Evolutionary conservation across 2,113 vertebrate species (phyloP), one percentile per base, ranked within the genome.

Genomic region (Pluvialis apricaria): DNA sequence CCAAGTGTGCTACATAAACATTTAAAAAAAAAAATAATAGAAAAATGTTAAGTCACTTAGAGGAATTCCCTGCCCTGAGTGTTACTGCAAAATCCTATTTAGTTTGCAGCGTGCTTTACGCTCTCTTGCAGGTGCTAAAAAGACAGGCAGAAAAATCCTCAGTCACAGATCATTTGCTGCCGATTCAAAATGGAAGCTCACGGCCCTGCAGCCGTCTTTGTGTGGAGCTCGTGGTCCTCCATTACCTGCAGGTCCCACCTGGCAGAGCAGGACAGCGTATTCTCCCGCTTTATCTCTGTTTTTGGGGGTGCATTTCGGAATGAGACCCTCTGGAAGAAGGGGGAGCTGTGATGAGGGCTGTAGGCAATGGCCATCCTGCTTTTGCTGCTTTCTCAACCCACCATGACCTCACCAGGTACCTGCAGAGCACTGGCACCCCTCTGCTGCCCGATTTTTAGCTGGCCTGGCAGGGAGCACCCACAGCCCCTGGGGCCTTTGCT

Each of bases 121-220:
- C 31, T 16, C 36, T 13, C 19, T 68, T 15, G 40, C 82, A 61
- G 79, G 66, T 77, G 75, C 61, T 85, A 52, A 40, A n/a, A 45
- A 21, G 49, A 22, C 34, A 38, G 36, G 26, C n/a, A 25, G 18
- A 21, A 51, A 51, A 69, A 52, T 3, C 4, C 13, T 72, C 40
- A 2, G 34, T 58, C 25, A 17, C 51, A 62, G 79, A 61, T 44
- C 1, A 1, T 32, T 45, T 29, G 29, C 42, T 31, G 6, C 9
- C 7, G 44, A 38, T 38, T 76, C 73, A 85, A 68, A 71, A 93
- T 82, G 94, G 95, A 78, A 87, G 73, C 36, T 70, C 7, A 0
- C 0, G 0, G 52, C 32, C 36, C 24, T 19, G 76, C 29, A 13
- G 57, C 25, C 25, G 49, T 2, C 29, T 47, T 34, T 6, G 0